Base-by-base conservation (phyloP, 2,797 vertebrate genomes). In the Oreochromis grahami region DNA sequence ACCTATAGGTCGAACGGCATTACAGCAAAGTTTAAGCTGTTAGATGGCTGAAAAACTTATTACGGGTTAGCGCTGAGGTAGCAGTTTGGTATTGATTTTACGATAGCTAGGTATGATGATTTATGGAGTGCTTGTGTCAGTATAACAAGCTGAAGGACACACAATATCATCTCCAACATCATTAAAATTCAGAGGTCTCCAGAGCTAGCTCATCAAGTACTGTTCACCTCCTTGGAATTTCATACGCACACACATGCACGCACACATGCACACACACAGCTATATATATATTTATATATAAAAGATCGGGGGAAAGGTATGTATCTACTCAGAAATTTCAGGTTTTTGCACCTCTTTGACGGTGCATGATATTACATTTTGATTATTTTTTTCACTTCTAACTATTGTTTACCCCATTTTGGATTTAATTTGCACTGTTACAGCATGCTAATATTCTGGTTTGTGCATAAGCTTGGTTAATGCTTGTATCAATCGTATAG, bases 121-220 rank as follows among this genome's bases (percentile, higher is more conserved):
- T 99, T 99, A 99, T 99, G 98, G 98, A 99, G 98, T 98, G 98
- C 97, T 97, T 95, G 97, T 99, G 98, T 99, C 98, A 99, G 97
- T 99, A 98, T 98, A 99, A 99, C 98, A 99, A 99, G 98, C 98
- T 99, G 98, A 99, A 99, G 98, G 98, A 99, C 98, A 99, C 98
- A 98, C 98, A 99, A 98, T 99, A 99, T 99, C 98, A 99, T 99
- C 98, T 99, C 97, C 97, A 98, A 97, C 98, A 98, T 99, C 98
- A 99, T 99, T 99, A 99, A 99, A 99, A 99, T 99, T 99, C 98
- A 99, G 98, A 98, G 97, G 97, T 97, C 97, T 98, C 97, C 96
- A 97, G 97, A 98, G 98, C 97, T 97, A 97, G 97, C 98, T 98
- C 97, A 98, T 99, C 98, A 99, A 97, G 96, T 96, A 96, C 96